Conservation (phyloP, 2,113 vertebrate genomes). For the Oreochromis aureus region DNA sequence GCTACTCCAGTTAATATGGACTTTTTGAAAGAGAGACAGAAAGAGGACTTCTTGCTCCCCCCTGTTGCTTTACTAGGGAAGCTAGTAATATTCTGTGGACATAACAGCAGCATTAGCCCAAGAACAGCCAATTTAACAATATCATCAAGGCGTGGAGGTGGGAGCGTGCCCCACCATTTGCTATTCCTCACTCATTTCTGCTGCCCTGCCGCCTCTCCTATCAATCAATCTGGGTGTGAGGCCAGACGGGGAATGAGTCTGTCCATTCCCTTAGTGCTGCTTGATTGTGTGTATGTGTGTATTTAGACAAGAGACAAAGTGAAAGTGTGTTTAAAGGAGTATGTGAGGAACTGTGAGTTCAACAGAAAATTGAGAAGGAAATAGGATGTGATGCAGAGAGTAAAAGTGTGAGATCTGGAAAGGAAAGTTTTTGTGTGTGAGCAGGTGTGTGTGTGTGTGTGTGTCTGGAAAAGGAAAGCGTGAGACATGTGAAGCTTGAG, state of each 20-base stretch:
- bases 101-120: constrained; percentile 17
- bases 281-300: constrained; percentile 8
- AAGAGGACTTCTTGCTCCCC: background rate
- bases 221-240: constrained; percentile 57
- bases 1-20: background rate
- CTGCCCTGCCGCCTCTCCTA: constrained; percentile 27
- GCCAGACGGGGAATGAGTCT: constrained; percentile 53
- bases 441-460: background rate
- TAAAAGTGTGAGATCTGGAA: background rate
- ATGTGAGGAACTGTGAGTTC: constrained; percentile 5
- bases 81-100: constrained; percentile 4
- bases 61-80: background rate
- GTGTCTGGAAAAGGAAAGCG: background rate
- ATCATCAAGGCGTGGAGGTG: constrained; percentile 13
- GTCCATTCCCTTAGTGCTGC: constrained; percentile 22
- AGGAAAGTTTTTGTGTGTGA: background rate
- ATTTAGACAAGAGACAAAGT: constrained; percentile 1
- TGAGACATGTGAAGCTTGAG: background rate
- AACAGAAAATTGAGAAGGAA: background rate
- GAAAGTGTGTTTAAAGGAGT: constrained; percentile 34
- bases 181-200: constrained; percentile 45
- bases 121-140: constrained; percentile 50
- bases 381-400: background rate
- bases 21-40: background rate
- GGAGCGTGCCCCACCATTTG: constrained; percentile 9